Base-by-base conservation (phyloP, 1,140 invertebrate species). In the Nasonia giraulti region DNA sequence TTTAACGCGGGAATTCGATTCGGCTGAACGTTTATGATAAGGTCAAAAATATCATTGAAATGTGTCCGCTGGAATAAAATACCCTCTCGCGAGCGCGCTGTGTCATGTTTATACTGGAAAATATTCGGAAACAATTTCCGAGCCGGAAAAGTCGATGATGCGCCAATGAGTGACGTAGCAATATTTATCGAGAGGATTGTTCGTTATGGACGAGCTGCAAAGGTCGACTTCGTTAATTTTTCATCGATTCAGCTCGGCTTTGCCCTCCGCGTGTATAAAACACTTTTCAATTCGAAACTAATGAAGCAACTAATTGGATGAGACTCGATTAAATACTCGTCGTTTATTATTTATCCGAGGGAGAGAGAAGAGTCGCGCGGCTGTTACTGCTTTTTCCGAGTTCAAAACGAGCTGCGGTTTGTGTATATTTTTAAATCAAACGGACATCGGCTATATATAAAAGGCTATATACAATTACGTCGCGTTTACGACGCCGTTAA, bases 221-320 rank as follows among this genome's bases (percentile, higher is more conserved):
- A 14, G 12, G 73, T 74, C 40, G 33, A 2, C 14, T 20, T 40
- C 37, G n/a, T 74, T 74, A 20, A 74, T 40, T 74, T 74, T 74
- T 74, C 37, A 40, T 33, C 37, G 17, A 74, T 40, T 74, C 7
- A 40, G 73, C 0, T 74, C 37, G 17, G 6, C 2, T 74, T 3
- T 33, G 14, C 33, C 7, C 0, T 1, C 6, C 14, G 17, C 5
- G 55, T 62, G n/a, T 73, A 73, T 73, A 74, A 31, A 74, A 20
- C 27, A 74, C 33, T 40, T 74, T 44, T 74, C 31, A 33, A 40
- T 5, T 74, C 14, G 73, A 44, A 40, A 33, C 37, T 20, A 74
- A 74, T 74, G 73, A 74, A 74, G 27, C 73, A 8, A 37, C 73
- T 20, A 74, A 74, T 74, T 44, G 73, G 17, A 74, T 40, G 31